Evolutionary conservation across 2,797 vertebrate genomes (phyloP).

Genomic region (Lemur catta): DNA sequence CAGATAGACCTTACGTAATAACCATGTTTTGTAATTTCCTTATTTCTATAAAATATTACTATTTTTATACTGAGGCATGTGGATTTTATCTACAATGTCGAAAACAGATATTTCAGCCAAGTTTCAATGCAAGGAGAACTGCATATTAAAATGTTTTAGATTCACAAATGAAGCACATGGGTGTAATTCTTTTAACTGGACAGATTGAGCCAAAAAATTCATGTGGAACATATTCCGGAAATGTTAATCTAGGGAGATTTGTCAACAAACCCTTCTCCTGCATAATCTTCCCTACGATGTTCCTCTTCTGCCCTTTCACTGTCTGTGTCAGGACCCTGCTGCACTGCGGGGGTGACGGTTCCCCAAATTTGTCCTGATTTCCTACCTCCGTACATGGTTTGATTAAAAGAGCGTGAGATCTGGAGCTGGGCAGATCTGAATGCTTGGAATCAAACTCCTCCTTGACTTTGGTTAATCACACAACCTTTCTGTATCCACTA

Average conservation of each 20-base stretch:
- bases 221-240: not conserved
- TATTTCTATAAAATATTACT: not conserved
- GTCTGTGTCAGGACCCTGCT: not conserved
- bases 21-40: not conserved
- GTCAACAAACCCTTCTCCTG: not conserved
- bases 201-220: not conserved
- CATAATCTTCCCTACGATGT: not conserved
- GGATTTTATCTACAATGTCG: not conserved
- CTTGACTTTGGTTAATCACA: not conserved
- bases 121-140: not conserved
- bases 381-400: fast-evolving
- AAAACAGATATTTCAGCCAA: not conserved
- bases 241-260: not conserved
- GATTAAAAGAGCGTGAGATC: not conserved
- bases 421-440: not conserved
- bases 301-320: not conserved
- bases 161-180: not conserved
- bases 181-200: not conserved
- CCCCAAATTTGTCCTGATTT: not conserved
- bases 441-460: not conserved
- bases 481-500: not conserved
- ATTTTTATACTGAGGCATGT: not conserved
- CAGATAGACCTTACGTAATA: not conserved
- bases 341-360: fast-evolving
- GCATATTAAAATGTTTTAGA: not conserved